These are phyloP conservation scores for Drosophila kanapiae DNA, from an alignment of 1,140 invertebrate genomes.

Conservation along the genomic window DNA sequence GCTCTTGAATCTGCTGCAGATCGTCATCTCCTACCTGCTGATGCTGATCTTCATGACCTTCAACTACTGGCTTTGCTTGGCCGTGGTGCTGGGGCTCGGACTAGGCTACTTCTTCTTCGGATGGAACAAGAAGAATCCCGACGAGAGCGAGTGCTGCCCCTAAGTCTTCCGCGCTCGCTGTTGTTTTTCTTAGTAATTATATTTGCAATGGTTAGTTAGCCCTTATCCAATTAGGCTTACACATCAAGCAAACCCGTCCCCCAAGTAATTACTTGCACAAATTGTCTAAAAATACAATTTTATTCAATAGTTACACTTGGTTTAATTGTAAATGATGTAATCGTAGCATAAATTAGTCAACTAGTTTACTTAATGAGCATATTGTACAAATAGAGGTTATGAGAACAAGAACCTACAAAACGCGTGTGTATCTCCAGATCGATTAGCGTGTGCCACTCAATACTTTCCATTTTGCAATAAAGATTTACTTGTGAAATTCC, in stretches of 20 bases:
- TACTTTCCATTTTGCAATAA: conserved; percentile 57
- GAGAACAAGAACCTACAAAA: conserved; percentile 69
- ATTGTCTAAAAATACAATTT: conserved; percentile 70
- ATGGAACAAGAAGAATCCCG: conserved; percentile 87
- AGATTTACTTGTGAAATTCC: conserved; percentile 19
- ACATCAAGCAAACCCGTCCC: conserved; percentile 35
- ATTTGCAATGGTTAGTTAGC: conserved; percentile 2
- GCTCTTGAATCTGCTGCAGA: conserved; percentile 94
- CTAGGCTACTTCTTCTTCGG: conserved; percentile 97
- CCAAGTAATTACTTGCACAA: conserved; percentile 59
- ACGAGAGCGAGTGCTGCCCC: conserved; percentile 70
- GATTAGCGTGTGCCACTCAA: conserved; percentile 56
- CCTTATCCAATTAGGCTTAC: conserved; percentile 18
- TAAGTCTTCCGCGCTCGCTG: not conserved
- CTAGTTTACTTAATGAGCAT: conserved; percentile 78
- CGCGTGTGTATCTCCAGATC: conserved; percentile 21
- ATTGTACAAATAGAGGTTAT: conserved; percentile 78
- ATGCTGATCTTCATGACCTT: conserved; percentile 99
- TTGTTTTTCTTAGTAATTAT: not conserved
- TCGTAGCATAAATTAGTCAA: conserved; percentile 76
- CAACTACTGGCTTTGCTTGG: conserved; percentile 96
- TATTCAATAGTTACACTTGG: conserved; percentile 67
- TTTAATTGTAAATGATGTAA: conserved; percentile 49
- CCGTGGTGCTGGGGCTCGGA: conserved; percentile 94
- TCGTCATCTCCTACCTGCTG: conserved; percentile 95